Base-by-base conservation (phyloP, 2,797 vertebrate genomes). In the Petrocephalus sullivani region DNA sequence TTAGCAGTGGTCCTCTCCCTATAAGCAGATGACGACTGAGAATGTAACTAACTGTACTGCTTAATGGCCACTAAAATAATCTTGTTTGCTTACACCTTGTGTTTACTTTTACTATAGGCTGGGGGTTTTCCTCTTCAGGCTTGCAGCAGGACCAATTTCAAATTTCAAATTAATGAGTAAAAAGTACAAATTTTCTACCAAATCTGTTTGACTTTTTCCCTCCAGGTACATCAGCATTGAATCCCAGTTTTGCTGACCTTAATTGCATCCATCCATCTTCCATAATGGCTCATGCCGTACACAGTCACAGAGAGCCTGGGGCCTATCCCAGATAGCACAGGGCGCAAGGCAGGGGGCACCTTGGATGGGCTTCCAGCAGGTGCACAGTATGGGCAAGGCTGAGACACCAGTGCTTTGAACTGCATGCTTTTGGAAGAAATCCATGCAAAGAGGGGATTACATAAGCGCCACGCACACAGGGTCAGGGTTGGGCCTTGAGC, bases 211-310 rank as follows among this genome's bases (percentile, higher is more conserved):
- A 46, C 28, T 78, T 78, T 41, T 78, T 46, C 16, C 12, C 56
- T 5, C 33, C 71, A 71, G 28, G 10, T 71, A 71, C 19, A 78
- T 78, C 37, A 46, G 33, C 71, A n/a, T 41, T 46, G 71, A 78
- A 78, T 78, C 41, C 71, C 41, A 41, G 71, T n/a, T 78, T 78
- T 78, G 16, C 71, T n/a, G 71, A 78, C 71, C 71, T 78, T 78
- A 41, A 41, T 78, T 78, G 33, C 19, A 46, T n/a, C 71, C 37
- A 46, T 78, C 71, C 71, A 46, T 78, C 41, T 78, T 78, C 37
- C 71, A 19, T 78, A 78, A 78, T 41, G 33, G 33, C 71, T 14
- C 37, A 46, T 78, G 5, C 37, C 46, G 33, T 78, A 9, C 19
- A 46, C 37, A 46, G 71, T 46, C 41, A n/a, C 19, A 46, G 33